Conservation (phyloP, 2,888 invertebrate species). For the Sminthurides aquaticus region DNA sequence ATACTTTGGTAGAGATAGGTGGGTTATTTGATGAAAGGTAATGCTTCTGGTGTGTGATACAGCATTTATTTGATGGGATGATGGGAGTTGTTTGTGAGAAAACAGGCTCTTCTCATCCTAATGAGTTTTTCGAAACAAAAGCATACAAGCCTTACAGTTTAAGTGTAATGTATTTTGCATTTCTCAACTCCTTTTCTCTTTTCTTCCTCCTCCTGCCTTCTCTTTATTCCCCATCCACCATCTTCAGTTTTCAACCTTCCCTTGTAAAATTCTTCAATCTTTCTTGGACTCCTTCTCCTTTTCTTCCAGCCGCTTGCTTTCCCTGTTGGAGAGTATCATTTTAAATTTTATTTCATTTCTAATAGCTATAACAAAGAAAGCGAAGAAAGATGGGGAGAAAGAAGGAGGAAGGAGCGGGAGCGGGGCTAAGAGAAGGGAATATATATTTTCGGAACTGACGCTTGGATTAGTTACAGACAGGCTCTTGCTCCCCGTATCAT, state of each 20-base stretch:
- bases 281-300: neutral
- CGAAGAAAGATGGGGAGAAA: neutral
- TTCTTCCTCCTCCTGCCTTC: neutral
- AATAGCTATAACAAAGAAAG: neutral
- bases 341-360: neutral
- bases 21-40: neutral
- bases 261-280: neutral
- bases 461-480: too few relatives aligned
- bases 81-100: neutral
- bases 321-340: neutral
- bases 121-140: neutral
- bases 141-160: neutral
- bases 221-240: neutral
- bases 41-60: neutral
- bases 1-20: neutral
- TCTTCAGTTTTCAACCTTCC: neutral
- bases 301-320: neutral
- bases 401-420: too few relatives aligned
- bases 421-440: too few relatives aligned
- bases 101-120: neutral
- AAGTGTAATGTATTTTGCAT: neutral
- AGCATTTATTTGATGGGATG: neutral
- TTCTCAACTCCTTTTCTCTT: neutral
- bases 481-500: neutral
- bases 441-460: too few relatives aligned